These are phyloP conservation scores for Andrena marginata DNA, from an alignment of 2,888 invertebrate species.

Conservation along the genomic window DNA sequence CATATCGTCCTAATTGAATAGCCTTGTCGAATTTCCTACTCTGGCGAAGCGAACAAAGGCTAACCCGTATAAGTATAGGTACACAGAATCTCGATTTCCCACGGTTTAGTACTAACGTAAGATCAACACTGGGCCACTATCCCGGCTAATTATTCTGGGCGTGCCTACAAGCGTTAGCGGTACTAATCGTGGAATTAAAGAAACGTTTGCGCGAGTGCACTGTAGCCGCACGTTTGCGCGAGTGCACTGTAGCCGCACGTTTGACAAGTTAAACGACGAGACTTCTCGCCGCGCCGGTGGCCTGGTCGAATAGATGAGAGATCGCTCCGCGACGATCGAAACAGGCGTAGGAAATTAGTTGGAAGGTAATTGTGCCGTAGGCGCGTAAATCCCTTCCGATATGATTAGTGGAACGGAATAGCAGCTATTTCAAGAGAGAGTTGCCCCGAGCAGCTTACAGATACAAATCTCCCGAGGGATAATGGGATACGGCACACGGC, in stretches of 20 bases:
- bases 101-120: too few relatives aligned
- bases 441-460: slow-evolving; percentile 43
- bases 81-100: too few relatives aligned
- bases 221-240: too few relatives aligned
- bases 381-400: slow-evolving; percentile 58
- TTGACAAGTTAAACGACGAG: neutral
- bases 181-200: too few relatives aligned
- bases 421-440: slow-evolving; percentile 49
- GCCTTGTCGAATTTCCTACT: neutral
- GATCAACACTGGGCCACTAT: neutral
- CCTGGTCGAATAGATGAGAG: neutral
- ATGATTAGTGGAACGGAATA: slow-evolving; percentile 58
- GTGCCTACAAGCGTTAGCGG: too few relatives aligned
- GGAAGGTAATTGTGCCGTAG: slow-evolving; percentile 46
- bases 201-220: neutral
- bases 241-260: neutral
- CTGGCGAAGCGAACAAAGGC: neutral
- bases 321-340: slow-evolving; percentile 8
- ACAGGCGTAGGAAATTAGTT: slow-evolving; percentile 50
- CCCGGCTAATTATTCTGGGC: neutral
- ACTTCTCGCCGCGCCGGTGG: neutral
- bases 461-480: slow-evolving; percentile 57
- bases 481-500: slow-evolving; percentile 39
- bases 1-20: slow-evolving; percentile 27
- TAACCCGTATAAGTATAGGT: neutral